Conservation (phyloP, 2,888 invertebrate genomes). For the Leucozona laternaria region DNA sequence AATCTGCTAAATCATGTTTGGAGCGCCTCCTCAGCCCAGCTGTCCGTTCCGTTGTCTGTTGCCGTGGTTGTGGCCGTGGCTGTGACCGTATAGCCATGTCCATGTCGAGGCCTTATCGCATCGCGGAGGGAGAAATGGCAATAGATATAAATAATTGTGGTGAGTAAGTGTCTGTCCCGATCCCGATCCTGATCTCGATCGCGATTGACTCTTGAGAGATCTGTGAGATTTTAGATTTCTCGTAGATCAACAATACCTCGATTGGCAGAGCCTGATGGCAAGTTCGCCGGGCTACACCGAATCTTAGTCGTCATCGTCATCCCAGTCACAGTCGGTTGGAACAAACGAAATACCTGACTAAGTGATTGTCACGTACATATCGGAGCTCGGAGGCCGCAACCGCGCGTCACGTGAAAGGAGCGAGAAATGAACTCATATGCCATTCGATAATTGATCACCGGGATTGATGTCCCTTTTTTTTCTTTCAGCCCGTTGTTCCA, state of each 20-base stretch:
- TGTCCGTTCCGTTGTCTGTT: neutral
- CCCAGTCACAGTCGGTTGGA: constrained; percentile 42
- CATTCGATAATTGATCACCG: constrained; percentile 74
- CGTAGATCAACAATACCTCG: constrained; percentile 58
- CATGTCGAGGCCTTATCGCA: neutral
- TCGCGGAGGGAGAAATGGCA: neutral
- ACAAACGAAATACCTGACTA: constrained; percentile 73
- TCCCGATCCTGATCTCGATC: constrained; percentile 5
- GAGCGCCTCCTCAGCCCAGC: constrained; percentile 35
- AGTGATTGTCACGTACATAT: constrained; percentile 75
- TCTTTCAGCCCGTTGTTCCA: constrained; percentile 38
- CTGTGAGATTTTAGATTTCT: constrained; percentile 57
- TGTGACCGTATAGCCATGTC: constrained; percentile 1
- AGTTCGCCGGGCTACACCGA: neutral
- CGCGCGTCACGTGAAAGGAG: constrained; percentile 74
- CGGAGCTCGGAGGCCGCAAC: constrained; percentile 42
- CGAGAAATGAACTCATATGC: constrained; percentile 76
- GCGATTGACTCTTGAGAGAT: constrained; percentile 37
- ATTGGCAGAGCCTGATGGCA: constrained; percentile 52
- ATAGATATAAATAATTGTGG: constrained; percentile 41
- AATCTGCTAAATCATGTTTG: constrained; percentile 74
- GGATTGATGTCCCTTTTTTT: constrained; percentile 71
- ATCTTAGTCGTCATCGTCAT: neutral
- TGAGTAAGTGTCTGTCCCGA: constrained; percentile 41
- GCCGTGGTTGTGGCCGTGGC: neutral